Evolutionary conservation across 2,888 invertebrate genomes (phyloP), one percentile per base, ranked within the genome.

Genomic region (Thecocarcelia acutangulata): DNA sequence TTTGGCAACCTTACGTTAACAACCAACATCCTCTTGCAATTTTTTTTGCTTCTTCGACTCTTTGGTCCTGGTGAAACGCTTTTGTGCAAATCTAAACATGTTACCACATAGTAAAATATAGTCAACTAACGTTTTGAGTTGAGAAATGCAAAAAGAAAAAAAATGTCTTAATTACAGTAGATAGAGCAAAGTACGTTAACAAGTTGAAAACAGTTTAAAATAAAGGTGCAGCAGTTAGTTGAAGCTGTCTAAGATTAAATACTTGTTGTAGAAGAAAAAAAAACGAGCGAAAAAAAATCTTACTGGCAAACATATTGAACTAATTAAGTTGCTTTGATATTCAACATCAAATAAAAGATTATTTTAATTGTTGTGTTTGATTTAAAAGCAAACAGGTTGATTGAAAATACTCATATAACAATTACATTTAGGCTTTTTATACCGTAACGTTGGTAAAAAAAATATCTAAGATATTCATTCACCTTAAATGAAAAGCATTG

Each of bases 161-260:
- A 73, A 52, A 77, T 79, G 52, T 72, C 66, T 79, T 69, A 76
- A 76, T 69, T 54, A 44, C 17, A 58, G 28, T n/a, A 73, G 4
- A 13, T 54, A 73, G 13, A 73, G 42, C 46, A 48, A 33, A 15
- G 19, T 24, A 37, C n/a, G 8, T 24, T 40, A 66, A 42, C 58
- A 48, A 61, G 33, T 0, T 56, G 17, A 44, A 28, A 70, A 63
- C 12, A 52, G 6, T 42, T 42, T 37, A 40, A 59, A 76, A 42
- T 46, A n/a, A 59, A 78, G 78, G 72, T 72, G 72, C 78, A 78
- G 78, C 40, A 70, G 24, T 52, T 48, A 24, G 44, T 69, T 69
- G 59, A 68, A 61, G 17, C 54, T 69, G 69, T 69, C 68, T 61
- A 46, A 40, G 61, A 69, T 54, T 68, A 59, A 72, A 46, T 33